These are phyloP conservation scores for Zalophus californianus DNA, from an alignment of 2,797 vertebrate genomes.

Conservation along the genomic window DNA sequence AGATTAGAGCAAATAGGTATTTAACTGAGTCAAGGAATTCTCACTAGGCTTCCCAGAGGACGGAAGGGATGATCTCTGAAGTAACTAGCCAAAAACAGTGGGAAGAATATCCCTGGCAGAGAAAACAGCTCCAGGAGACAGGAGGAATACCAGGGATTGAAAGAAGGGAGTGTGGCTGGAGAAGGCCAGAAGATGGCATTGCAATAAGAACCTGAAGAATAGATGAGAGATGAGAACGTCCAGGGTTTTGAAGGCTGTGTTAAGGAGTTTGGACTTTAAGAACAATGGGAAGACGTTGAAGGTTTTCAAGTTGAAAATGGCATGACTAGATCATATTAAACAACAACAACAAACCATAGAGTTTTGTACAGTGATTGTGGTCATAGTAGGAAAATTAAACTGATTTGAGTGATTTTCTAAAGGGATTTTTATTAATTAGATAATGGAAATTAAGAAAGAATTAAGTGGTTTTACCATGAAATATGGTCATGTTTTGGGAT, in stretches of 20 bases:
- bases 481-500: background rate
- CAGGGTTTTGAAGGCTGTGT: background rate
- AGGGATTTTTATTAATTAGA: background rate
- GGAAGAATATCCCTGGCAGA: background rate
- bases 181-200: background rate
- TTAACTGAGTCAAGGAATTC: background rate
- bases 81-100: background rate
- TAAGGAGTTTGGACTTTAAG: slow-evolving; percentile 8
- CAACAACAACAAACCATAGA: background rate
- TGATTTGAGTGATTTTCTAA: background rate
- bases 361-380: background rate
- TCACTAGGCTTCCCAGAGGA: background rate
- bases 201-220: background rate
- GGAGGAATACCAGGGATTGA: background rate
- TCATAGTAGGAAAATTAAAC: background rate
- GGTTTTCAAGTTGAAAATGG: background rate
- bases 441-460: background rate
- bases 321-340: background rate
- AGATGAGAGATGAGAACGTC: background rate
- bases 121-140: background rate
- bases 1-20: background rate
- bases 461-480: slow-evolving; percentile 36
- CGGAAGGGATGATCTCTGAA: background rate
- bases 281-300: background rate
- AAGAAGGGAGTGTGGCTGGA: background rate